Conservation (phyloP, 2,113 vertebrate species). For the Melanocharis versteri region DNA sequence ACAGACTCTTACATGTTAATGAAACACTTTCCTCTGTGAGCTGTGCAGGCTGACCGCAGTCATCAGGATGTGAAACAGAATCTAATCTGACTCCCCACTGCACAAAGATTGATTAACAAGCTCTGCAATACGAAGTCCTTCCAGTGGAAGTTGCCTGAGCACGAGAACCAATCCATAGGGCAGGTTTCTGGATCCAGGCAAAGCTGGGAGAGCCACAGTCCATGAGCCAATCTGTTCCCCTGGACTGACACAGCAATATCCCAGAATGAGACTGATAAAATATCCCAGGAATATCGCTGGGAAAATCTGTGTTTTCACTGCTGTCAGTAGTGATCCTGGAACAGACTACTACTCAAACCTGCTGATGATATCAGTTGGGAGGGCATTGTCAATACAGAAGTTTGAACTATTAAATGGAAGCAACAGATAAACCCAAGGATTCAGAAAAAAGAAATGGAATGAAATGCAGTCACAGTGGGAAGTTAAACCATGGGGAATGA, state of each 20-base stretch:
- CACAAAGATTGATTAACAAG: not conserved
- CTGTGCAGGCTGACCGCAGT: not conserved
- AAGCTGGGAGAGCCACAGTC: not conserved
- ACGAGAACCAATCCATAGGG: not conserved
- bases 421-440: not conserved
- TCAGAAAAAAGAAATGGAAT: not conserved
- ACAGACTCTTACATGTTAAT: not conserved
- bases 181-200: not conserved
- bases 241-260: not conserved
- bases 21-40: not conserved
- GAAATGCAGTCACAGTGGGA: not conserved
- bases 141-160: not conserved
- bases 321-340: not conserved
- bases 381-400: not conserved
- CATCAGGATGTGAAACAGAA: not conserved
- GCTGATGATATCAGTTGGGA: accelerated
- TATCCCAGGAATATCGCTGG: not conserved
- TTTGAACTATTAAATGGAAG: not conserved
- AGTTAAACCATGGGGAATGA: not conserved
- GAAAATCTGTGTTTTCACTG: not conserved
- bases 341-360: not conserved
- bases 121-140: not conserved
- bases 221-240: not conserved
- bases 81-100: not conserved
- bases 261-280: not conserved